A percentile compares a stretch with the other conserved stretches of the same genome.
phyloP scores from a whole-genome alignment of 1,140 invertebrate species.

The Drosophila subobscura region DNA sequence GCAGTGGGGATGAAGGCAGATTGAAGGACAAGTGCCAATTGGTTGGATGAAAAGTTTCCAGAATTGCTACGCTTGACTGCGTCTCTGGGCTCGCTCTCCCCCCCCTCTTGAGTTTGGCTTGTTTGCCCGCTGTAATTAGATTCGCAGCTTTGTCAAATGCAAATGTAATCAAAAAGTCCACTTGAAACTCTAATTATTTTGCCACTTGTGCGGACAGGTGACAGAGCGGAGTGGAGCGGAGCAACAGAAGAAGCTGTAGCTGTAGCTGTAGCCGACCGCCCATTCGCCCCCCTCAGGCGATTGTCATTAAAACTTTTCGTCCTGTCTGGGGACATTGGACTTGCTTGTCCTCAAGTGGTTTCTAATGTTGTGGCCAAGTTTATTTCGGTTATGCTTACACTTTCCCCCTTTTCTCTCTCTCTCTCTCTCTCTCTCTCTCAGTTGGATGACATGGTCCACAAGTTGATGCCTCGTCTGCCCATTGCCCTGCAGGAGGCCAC shows the following conservation, averaged over 20 bases:
- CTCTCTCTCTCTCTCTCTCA: conserved; percentile 76
- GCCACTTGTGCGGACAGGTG: conserved; percentile 66
- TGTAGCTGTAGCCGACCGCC: background rate
- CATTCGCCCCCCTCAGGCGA: conserved; percentile 19
- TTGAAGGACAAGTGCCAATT: conserved; percentile 62
- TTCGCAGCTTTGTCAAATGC: conserved; percentile 81
- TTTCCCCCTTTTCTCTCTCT: background rate
- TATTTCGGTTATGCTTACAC: conserved; percentile 43
- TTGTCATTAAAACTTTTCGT: conserved; percentile 75
- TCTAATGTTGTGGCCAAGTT: conserved; percentile 68
- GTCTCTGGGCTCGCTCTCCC: too few relatives aligned
- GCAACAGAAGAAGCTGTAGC: conserved; percentile 5
- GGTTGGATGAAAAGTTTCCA: conserved; percentile 59
- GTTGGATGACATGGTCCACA: conserved; percentile 92
- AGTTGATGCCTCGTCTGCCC: conserved; percentile 91
- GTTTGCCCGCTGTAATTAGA: conserved; percentile 78
- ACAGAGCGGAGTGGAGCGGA: conserved; percentile 1
- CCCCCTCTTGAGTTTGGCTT: conserved; percentile 27
- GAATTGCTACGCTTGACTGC: conserved; percentile 32
- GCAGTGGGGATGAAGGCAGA: conserved; percentile 32
- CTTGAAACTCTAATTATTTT: conserved; percentile 81
- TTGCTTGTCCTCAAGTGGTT: conserved; percentile 59
- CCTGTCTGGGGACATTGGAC: conserved; percentile 24
- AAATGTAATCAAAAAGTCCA: conserved; percentile 82
- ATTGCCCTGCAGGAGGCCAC: conserved; percentile 94